Evolutionary conservation across 2,888 invertebrate genomes (phyloP), one percentile per base, ranked within the genome.

Genomic region (Oxystoma pomonae): DNA sequence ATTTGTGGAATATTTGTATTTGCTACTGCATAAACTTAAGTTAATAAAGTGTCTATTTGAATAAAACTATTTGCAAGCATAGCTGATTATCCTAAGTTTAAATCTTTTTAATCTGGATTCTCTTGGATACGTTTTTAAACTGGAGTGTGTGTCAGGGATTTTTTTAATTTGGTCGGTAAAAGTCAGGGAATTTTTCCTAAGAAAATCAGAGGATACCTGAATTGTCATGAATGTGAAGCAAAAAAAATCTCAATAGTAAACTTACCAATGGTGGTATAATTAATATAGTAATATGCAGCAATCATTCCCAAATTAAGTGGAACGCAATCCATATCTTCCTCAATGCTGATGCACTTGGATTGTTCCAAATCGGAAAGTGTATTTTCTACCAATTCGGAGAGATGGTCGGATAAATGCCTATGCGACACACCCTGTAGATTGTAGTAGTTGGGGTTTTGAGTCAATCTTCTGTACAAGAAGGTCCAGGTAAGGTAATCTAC

Each of bases 401-500:
- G 83, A 80, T 99, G 98, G 82, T 99, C 99, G 0, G 98, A 98
- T 59, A 99, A 83, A 83, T 99, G 98, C 59, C 98, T 82, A 78
- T 98, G 98, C 0, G 97, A 94, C 1, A 98, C 94, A 0, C 97
- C 96, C 81, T 98, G 98, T 57, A 99, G 83, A 77, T 97, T 98
- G 81, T 99, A 99, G 77, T 99, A 99, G 81, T 99, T 99, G 0
- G 99, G 99, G 83, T 99, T 99, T 83, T 98, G 98, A 1, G 99
- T 98, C 73, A 99, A 86, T 57, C 99, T 84, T 1, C 98, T 84
- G 79, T 99, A 99, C 12, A 99, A 83, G 84, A 99, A 96, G 0
- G 98, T 99, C 99, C 99, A 99, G 0, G 99, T 99, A 18, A 99
- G 84, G 76, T 99, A 99, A 83, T 99, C 99, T 0, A 99, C 98